Percentiles rank a stretch among this genome's conserved stretches.
Evolutionary conservation across 2,797 vertebrate species (phyloP).

Genomic region (Erpetoichthys calabaricus): DNA sequence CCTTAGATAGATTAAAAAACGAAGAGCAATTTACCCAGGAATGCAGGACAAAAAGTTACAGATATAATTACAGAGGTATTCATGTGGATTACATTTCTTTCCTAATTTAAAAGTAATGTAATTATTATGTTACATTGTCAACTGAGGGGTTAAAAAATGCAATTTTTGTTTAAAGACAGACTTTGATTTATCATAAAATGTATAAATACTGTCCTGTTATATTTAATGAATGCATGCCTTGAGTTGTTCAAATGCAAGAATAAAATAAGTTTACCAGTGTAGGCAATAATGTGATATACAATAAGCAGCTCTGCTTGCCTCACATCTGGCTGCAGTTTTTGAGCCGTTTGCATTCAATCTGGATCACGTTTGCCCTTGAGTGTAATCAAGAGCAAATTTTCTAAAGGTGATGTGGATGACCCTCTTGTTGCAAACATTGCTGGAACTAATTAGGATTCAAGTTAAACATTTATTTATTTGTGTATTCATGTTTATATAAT

Average conservation of each 20-base stretch:
- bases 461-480: too few species aligned
- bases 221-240: too few species aligned
- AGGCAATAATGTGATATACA: too few species aligned
- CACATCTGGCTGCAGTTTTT: neutral
- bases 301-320: neutral
- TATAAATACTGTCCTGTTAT: too few species aligned
- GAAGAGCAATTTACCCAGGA: conserved; percentile 25
- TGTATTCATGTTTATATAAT: too few species aligned
- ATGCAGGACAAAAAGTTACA: conserved; percentile 8
- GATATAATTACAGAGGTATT: conserved; percentile 20
- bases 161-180: too few species aligned
- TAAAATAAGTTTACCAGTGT: too few species aligned
- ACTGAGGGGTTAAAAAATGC: too few species aligned
- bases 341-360: neutral
- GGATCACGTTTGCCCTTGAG: neutral
- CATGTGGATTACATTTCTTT: conserved; percentile 20
- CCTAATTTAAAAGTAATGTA: neutral
- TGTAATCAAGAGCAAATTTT: neutral
- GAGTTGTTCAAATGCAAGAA: too few species aligned
- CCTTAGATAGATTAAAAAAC: conserved; percentile 31
- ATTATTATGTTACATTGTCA: neutral
- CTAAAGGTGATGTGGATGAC: neutral
- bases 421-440: neutral
- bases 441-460: too few species aligned
- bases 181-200: too few species aligned